These are phyloP conservation scores for Lithophane socia DNA, from an alignment of 2,888 invertebrate species.

Conservation along the genomic window DNA sequence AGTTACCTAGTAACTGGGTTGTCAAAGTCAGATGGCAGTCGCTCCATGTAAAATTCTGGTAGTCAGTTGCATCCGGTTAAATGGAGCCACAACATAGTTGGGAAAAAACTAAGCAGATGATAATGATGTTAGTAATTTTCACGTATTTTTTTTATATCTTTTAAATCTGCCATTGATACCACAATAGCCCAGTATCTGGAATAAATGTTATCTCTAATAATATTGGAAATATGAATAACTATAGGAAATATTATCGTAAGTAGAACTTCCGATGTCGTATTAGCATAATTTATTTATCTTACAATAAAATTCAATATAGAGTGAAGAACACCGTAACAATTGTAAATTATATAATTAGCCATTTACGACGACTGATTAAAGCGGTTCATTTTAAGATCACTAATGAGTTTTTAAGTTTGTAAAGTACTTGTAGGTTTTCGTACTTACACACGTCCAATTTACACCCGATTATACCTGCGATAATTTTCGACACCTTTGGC, in stretches of 20 bases:
- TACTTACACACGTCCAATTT: slow-evolving; percentile 29
- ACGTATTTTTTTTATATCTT: neutral
- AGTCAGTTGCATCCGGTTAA: neutral
- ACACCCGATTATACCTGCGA: neutral
- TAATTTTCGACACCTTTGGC: neutral
- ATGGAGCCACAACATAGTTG: neutral
- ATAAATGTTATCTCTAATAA: neutral
- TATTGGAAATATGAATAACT: too few species aligned
- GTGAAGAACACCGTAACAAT: slow-evolving; percentile 41
- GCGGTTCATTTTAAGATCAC: slow-evolving; percentile 56
- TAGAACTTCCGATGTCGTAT: slow-evolving; percentile 18
- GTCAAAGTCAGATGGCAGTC: neutral
- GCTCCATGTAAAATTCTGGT: neutral
- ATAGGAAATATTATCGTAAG: slow-evolving; percentile 9
- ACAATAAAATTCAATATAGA: slow-evolving; percentile 38
- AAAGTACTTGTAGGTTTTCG: slow-evolving; percentile 37
- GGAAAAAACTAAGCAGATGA: neutral
- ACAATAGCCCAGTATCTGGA: neutral
- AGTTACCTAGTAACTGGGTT: neutral
- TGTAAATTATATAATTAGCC: slow-evolving; percentile 59
- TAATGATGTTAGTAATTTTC: neutral
- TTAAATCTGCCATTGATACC: neutral
- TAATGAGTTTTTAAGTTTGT: slow-evolving; percentile 56
- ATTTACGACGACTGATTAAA: slow-evolving; percentile 63
- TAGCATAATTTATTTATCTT: slow-evolving; percentile 63